Conservation (phyloP, 2,888 invertebrate species). For the Micoletzkya japonica region DNA sequence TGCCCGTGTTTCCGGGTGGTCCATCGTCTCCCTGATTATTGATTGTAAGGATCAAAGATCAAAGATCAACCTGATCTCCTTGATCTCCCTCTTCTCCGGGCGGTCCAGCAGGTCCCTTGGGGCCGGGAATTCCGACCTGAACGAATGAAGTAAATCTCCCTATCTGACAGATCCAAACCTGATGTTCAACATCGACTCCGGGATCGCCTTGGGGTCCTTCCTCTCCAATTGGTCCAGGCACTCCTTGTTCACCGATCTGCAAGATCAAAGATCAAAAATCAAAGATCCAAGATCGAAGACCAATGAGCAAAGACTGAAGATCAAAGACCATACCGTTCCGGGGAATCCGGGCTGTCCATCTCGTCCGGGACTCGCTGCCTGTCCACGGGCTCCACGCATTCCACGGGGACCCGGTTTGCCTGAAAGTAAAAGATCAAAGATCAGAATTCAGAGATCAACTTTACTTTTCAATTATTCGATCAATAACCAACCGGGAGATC, state of each 20-base stretch:
- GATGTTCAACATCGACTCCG: constrained; percentile 50
- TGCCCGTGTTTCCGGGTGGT: constrained; percentile 44
- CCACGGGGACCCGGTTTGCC: constrained; percentile 54
- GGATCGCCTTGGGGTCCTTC: constrained; percentile 50
- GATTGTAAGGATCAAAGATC: not conserved
- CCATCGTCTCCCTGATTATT: constrained; percentile 30
- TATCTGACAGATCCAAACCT: constrained; percentile 37
- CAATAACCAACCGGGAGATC: constrained; percentile 26
- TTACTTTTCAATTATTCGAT: not conserved
- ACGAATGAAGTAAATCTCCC: constrained; percentile 18
- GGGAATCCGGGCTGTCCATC: constrained; percentile 58
- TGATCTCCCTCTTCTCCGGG: constrained; percentile 47
- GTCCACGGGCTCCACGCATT: constrained; percentile 59
- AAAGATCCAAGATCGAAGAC: not conserved
- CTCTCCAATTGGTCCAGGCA: constrained; percentile 51
- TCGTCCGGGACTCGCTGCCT: constrained; percentile 54
- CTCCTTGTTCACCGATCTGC: constrained; percentile 46
- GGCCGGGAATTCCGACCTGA: constrained; percentile 52
- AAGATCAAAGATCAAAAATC: not conserved
- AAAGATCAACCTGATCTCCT: constrained; percentile 38
- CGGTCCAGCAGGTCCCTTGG: constrained; percentile 48
- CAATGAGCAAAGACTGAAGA: constrained; percentile 7
- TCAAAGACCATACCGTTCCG: constrained; percentile 34
- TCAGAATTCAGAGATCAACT: not conserved
- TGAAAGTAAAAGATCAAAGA: not conserved